Percentiles rank a stretch among this genome's conserved stretches.
phyloP scores from a whole-genome alignment of 2,888 invertebrate genomes.

The Heteromurus nitidus region DNA sequence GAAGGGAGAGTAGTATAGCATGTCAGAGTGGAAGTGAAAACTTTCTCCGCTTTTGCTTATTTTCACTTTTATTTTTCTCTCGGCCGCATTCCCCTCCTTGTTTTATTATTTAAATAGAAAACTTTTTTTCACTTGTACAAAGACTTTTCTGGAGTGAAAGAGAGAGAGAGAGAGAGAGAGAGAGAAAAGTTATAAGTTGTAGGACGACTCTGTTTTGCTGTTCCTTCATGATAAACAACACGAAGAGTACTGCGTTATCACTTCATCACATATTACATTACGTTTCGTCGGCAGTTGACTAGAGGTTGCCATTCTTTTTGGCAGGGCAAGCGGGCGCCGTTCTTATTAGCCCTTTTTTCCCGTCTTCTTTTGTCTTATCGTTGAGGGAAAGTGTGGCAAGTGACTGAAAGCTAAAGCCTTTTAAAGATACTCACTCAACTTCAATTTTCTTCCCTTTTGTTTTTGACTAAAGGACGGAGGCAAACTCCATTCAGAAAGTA shows the following conservation, averaged over 20 bases:
- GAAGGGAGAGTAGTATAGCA: too few relatives aligned
- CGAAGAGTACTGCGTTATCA: constrained; percentile 3
- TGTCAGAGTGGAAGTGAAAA: too few relatives aligned
- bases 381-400: constrained; percentile 33
- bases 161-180: neutral
- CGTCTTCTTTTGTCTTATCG: constrained; percentile 27
- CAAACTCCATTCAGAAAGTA: too few relatives aligned
- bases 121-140: constrained; percentile 13
- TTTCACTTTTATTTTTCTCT: constrained; percentile 14
- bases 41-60: constrained; percentile 17
- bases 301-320: too few relatives aligned
- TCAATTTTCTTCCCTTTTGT: too few relatives aligned
- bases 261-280: constrained; percentile 42
- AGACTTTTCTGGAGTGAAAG: neutral
- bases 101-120: constrained; percentile 49
- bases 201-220: constrained; percentile 23
- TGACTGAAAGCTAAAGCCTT: constrained; percentile 16
- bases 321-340: constrained; percentile 51
- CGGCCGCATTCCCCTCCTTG: constrained; percentile 7
- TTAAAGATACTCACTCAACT: neutral
- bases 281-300: constrained; percentile 13
- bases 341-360: constrained; percentile 39
- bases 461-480: too few relatives aligned
- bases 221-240: constrained; percentile 2
- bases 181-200: constrained; percentile 13